A percentile compares a stretch with the other conserved stretches of the same genome.
Evolutionary conservation across 2,797 vertebrate species (phyloP).

Genomic region (Sebastes melanostomus): DNA sequence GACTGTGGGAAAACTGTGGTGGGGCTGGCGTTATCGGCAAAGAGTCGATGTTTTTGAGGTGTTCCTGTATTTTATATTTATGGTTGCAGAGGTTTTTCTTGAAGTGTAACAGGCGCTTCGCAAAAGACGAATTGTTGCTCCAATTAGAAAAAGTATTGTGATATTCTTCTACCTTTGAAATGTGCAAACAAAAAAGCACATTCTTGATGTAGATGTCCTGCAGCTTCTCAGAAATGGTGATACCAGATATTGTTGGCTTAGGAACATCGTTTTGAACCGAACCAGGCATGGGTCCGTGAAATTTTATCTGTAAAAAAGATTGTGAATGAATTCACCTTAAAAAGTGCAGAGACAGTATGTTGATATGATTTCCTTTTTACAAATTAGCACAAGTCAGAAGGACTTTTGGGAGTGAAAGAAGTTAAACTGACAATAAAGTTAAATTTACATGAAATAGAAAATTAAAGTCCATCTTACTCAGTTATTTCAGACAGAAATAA

Average conservation of each 20-base stretch:
- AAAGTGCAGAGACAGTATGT: neutral
- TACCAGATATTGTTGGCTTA: neutral
- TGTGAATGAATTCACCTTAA: neutral
- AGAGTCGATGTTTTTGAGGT: accelerated
- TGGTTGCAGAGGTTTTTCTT: accelerated
- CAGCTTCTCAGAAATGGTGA: neutral
- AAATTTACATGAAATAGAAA: neutral
- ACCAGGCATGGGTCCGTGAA: accelerated
- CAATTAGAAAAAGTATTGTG: accelerated
- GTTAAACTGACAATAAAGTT: neutral
- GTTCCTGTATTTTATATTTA: accelerated
- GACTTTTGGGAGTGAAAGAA: neutral
- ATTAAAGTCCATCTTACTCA: neutral
- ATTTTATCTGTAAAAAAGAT: neutral
- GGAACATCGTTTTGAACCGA: neutral
- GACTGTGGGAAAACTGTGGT: accelerated
- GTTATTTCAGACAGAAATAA: neutral
- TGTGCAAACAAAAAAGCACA: constrained; percentile 10
- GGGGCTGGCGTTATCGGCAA: neutral
- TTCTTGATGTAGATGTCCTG: constrained; percentile 40
- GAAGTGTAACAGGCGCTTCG: accelerated
- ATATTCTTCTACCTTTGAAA: constrained; percentile 7
- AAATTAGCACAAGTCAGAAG: too few relatives aligned
- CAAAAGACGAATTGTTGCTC: accelerated
- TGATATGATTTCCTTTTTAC: neutral